These are phyloP conservation scores for Cecropterus lyciades DNA, from an alignment of 1,140 invertebrate species.

Conservation along the genomic window DNA sequence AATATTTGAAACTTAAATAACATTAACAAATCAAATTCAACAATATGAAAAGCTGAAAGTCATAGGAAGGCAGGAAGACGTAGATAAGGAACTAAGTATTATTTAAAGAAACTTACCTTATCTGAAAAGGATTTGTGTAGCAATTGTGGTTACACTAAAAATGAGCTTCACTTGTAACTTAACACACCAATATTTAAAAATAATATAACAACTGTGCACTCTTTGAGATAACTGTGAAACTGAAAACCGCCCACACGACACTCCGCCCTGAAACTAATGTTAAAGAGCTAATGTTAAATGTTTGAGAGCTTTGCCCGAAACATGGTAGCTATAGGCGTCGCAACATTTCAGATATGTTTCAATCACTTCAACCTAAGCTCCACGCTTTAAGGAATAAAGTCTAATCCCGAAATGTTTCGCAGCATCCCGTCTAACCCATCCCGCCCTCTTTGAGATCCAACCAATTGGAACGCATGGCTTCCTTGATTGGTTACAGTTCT, in stretches of 20 bases:
- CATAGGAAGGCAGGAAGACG: too few species aligned
- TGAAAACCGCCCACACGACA: constrained; percentile 61
- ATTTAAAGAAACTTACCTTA: too few species aligned
- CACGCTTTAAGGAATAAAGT: constrained; percentile 54
- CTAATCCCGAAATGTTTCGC: constrained; percentile 50
- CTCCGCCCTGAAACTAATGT: constrained; percentile 68
- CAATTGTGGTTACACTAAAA: background rate
- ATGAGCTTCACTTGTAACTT: background rate
- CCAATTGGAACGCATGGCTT: constrained; percentile 53
- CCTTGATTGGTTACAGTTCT: constrained; percentile 68
- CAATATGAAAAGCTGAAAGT: too few species aligned
- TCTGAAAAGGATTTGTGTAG: background rate
- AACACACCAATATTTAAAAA: constrained; percentile 8
- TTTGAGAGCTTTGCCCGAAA: constrained; percentile 52
- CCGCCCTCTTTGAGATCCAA: constrained; percentile 54
- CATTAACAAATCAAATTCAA: too few species aligned
- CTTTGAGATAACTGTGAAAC: constrained; percentile 4
- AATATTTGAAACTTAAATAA: too few species aligned
- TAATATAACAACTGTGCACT: constrained; percentile 3
- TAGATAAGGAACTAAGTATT: too few species aligned
- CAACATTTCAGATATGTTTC: constrained; percentile 52
- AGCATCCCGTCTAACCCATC: constrained; percentile 59
- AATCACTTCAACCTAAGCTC: constrained; percentile 51
- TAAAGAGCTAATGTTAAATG: too few species aligned
- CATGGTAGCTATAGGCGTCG: constrained; percentile 62